Percentiles rank a stretch among this genome's conserved stretches.
phyloP scores from a whole-genome alignment of 2,113 vertebrate species.

The Ceuthmochares aereus region DNA sequence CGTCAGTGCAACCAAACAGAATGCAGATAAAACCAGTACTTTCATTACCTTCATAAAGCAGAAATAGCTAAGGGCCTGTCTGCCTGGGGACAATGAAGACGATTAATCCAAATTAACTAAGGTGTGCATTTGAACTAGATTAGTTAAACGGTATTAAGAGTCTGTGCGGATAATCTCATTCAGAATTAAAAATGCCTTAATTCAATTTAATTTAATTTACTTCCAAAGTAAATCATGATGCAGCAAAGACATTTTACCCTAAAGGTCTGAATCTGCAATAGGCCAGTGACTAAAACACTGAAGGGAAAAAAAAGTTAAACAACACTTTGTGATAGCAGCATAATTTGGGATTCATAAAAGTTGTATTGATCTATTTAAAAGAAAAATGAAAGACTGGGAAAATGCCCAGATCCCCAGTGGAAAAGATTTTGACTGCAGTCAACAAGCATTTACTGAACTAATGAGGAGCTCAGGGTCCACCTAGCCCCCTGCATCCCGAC shows the following conservation, averaged over 20 bases:
- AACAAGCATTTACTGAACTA: not conserved
- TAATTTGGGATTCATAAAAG: not conserved
- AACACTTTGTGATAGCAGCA: not conserved
- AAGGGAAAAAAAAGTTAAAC: not conserved
- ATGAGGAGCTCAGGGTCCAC: not conserved
- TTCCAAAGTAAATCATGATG: not conserved
- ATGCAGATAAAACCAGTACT: not conserved
- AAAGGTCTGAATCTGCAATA: not conserved
- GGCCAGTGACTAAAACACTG: not conserved
- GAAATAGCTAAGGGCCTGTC: not conserved
- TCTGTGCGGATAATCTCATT: not conserved
- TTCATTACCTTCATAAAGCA: not conserved
- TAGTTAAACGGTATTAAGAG: constrained; percentile 5
- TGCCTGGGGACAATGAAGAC: not conserved
- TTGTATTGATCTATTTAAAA: not conserved
- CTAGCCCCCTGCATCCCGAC: not conserved
- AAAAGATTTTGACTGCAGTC: not conserved
- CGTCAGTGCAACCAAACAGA: not conserved
- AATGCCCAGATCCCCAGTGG: not conserved
- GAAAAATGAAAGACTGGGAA: not conserved
- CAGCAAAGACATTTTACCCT: not conserved
- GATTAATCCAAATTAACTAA: constrained; percentile 31
- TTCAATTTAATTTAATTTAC: constrained; percentile 13
- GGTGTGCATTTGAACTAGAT: not conserved
- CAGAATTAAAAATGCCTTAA: constrained; percentile 27